phyloP scores from a whole-genome alignment of 2,113 vertebrate genomes.

The Todiramphus chloris region DNA sequence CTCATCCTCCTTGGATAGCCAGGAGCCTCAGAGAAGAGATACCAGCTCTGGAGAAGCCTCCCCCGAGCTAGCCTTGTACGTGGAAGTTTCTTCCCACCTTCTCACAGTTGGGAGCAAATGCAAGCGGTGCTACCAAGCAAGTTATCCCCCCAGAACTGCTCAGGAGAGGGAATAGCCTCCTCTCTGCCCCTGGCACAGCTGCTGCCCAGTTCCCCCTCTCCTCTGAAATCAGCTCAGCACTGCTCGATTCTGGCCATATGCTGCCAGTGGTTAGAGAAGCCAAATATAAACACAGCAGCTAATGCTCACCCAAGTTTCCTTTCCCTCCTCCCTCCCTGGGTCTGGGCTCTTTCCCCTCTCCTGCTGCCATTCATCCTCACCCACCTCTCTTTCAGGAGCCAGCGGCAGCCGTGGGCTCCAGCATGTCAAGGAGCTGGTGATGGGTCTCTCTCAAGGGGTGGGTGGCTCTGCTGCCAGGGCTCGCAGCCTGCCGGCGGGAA shows the following conservation, averaged over 20 bases:
- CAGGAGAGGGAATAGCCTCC: neutral
- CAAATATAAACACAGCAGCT: neutral
- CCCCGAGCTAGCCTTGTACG: neutral
- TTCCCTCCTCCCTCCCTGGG: neutral
- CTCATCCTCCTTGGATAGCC: neutral
- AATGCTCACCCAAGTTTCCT: neutral
- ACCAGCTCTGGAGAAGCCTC: neutral
- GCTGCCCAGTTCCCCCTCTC: neutral
- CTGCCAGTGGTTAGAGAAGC: neutral
- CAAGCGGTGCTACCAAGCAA: accelerated
- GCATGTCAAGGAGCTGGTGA: neutral
- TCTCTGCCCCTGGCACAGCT: neutral
- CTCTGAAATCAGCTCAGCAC: neutral
- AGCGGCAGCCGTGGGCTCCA: neutral
- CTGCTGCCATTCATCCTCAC: neutral
- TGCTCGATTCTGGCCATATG: neutral
- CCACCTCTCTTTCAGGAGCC: neutral
- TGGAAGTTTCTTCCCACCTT: neutral
- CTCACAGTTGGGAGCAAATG: neutral
- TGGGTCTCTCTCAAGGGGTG: neutral
- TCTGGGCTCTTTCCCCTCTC: neutral
- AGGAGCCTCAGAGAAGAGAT: neutral
- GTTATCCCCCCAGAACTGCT: neutral
- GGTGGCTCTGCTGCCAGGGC: neutral
- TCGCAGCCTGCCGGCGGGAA: neutral